These are phyloP conservation scores for Ranitomeya variabilis DNA, from an alignment of 2,113 vertebrate species.

Conservation along the genomic window DNA sequence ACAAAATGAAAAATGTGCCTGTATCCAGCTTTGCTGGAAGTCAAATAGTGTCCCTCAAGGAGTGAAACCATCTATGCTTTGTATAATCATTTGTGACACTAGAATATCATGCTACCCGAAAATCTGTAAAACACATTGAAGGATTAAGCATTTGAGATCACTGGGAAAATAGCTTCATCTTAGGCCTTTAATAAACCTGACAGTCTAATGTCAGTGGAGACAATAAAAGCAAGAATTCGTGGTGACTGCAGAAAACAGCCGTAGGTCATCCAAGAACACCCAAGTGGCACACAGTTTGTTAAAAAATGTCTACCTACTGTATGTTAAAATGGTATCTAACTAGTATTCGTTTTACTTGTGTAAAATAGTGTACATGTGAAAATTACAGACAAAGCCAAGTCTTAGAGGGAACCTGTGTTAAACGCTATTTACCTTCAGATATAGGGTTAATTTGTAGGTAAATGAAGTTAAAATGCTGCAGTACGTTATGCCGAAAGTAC, in stretches of 20 bases:
- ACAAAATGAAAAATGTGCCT: constrained; percentile 53
- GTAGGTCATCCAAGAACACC: background rate
- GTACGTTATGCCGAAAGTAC: no score
- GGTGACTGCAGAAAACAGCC: background rate
- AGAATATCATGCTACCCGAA: constrained; percentile 35
- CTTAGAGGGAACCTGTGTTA: no score
- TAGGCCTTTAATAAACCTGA: constrained; percentile 17
- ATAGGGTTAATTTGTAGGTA: no score
- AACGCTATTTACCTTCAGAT: no score
- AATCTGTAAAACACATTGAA: constrained; percentile 28
- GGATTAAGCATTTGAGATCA: background rate
- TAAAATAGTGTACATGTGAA: no score
- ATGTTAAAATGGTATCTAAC: no score
- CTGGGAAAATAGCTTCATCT: background rate
- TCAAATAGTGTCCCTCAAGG: constrained; percentile 37
- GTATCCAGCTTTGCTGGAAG: constrained; percentile 41
- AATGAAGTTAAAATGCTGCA: no score
- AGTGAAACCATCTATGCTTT: constrained; percentile 17
- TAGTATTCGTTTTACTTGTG: no score
- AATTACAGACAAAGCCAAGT: no score
- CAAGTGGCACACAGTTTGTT: background rate
- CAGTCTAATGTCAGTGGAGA: background rate
- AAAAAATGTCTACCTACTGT: background rate
- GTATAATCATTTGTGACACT: constrained; percentile 43
- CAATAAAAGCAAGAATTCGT: background rate